These are phyloP conservation scores for Lemur catta DNA, from an alignment of 2,797 vertebrate species.

Conservation along the genomic window DNA sequence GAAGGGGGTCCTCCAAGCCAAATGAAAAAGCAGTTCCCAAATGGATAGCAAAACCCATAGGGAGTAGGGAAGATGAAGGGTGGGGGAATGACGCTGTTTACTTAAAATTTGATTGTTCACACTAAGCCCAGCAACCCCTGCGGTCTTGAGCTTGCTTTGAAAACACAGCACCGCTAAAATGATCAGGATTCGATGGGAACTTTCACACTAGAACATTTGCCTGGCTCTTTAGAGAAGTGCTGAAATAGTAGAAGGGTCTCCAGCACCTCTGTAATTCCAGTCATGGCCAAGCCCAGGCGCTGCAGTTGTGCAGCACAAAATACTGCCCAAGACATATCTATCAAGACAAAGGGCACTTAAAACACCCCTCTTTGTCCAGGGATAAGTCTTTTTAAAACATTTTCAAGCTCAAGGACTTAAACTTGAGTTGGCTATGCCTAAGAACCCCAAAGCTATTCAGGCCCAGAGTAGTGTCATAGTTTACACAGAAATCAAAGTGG, in stretches of 20 bases:
- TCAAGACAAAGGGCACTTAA: background rate
- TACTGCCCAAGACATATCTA: background rate
- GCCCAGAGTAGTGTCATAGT: background rate
- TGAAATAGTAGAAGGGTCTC: constrained; percentile 46
- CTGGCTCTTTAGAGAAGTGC: constrained; percentile 55
- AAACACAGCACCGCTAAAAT: constrained; percentile 52
- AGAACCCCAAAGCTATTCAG: background rate
- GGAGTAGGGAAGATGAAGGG: background rate
- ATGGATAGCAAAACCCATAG: constrained; percentile 15
- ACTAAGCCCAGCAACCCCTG: constrained; percentile 46
- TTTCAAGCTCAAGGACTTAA: constrained; percentile 17
- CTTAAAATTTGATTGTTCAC: constrained; percentile 54
- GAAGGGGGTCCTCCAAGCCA: constrained; percentile 49
- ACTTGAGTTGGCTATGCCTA: background rate
- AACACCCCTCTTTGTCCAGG: background rate
- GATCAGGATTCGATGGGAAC: constrained; percentile 55
- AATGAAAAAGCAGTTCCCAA: constrained; percentile 45
- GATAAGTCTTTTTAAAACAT: background rate
- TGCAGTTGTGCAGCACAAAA: background rate
- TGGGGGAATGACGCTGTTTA: background rate
- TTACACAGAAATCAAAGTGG: constrained; percentile 31
- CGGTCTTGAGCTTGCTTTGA: constrained; percentile 68
- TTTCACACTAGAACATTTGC: constrained; percentile 76
- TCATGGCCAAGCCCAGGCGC: background rate
- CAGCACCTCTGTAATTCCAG: constrained; percentile 13